Conservation (phyloP, 2,888 invertebrate genomes). For the Patella caerulea region DNA sequence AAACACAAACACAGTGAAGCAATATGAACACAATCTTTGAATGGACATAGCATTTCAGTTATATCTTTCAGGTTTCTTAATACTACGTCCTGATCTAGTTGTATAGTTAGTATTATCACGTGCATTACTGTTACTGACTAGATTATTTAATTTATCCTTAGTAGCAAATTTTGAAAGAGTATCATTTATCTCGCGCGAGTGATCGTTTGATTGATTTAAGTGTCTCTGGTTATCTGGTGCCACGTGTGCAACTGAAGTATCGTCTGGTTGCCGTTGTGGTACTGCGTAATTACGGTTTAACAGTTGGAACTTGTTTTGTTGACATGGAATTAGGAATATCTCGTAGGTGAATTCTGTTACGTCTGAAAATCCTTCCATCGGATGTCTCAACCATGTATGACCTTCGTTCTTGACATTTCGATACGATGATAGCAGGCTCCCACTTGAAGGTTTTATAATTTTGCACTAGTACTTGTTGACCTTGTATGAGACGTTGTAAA, state of each 20-base stretch:
- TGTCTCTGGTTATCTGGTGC: too few species aligned
- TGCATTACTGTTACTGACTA: too few species aligned
- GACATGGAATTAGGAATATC: background rate
- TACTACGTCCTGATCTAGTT: background rate
- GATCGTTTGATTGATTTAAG: too few species aligned
- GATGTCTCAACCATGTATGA: constrained; percentile 9
- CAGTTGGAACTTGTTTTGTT: background rate
- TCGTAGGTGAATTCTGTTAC: constrained; percentile 3
- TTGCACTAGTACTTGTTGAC: background rate
- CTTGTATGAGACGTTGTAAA: background rate
- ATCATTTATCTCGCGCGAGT: too few species aligned
- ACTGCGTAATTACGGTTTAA: background rate
- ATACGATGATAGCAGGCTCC: constrained; percentile 1
- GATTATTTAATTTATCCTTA: too few species aligned
- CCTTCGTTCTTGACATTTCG: constrained; percentile 6
- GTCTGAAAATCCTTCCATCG: background rate
- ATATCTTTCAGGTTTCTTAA: background rate
- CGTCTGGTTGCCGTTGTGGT: background rate
- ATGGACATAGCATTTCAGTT: too few species aligned
- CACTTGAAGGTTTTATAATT: constrained; percentile 5
- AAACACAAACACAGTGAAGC: background rate
- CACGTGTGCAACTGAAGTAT: too few species aligned
- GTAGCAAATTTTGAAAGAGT: too few species aligned
- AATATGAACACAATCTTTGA: too few species aligned
- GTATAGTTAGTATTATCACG: background rate